phyloP scores from a whole-genome alignment of 2,113 vertebrate genomes.

The Hylia prasina region DNA sequence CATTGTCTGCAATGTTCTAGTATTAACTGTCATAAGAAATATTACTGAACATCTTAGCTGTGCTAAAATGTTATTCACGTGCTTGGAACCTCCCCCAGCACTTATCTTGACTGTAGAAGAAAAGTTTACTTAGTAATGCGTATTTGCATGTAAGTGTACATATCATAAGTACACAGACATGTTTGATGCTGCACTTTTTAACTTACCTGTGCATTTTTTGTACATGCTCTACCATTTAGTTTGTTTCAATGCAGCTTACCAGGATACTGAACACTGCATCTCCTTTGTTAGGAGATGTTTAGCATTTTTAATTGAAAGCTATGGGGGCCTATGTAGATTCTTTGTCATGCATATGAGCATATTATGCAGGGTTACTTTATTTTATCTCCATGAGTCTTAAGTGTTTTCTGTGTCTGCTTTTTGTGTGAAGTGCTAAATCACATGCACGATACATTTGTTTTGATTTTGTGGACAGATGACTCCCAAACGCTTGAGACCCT shows the following conservation, averaged over 20 bases:
- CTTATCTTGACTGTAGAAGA: background rate
- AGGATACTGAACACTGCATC: background rate
- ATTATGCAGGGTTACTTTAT: background rate
- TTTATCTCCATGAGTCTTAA: background rate
- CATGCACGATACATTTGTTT: background rate
- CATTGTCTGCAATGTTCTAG: background rate
- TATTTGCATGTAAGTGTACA: background rate
- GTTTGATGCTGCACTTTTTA: background rate
- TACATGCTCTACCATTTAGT: background rate
- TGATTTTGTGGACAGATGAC: background rate
- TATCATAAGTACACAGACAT: background rate
- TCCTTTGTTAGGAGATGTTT: background rate
- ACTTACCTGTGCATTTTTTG: background rate
- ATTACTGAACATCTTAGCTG: background rate
- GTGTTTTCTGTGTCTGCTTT: background rate
- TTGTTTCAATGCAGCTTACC: background rate
- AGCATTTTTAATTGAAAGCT: background rate
- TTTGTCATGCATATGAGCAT: background rate
- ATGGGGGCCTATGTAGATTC: background rate
- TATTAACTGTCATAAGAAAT: background rate
- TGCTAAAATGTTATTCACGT: background rate
- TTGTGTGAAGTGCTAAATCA: background rate
- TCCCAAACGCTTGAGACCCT: background rate
- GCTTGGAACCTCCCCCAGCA: rapidly evolving
- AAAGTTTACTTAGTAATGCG: background rate